phyloP scores from a whole-genome alignment of 2,888 invertebrate species.

The Cheilosia variabilis region DNA sequence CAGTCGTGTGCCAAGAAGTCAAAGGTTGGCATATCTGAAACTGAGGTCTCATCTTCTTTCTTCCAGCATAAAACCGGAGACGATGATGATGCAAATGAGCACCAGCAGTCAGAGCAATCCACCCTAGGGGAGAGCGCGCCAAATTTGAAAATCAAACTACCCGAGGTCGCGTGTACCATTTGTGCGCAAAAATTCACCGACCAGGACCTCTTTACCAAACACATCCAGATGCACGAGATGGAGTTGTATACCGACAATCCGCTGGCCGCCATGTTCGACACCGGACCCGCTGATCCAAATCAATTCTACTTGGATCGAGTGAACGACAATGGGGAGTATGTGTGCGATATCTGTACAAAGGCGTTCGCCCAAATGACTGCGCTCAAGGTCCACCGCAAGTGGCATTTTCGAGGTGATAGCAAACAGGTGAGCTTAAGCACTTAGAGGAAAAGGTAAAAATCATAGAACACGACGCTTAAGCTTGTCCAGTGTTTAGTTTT shows the following conservation, averaged over 20 bases:
- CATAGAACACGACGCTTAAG: slow-evolving; percentile 66
- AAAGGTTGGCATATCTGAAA: slow-evolving; percentile 71
- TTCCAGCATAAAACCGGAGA: slow-evolving; percentile 80
- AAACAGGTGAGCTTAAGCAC: slow-evolving; percentile 83
- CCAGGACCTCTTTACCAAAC: slow-evolving; percentile 82
- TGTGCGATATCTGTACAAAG: slow-evolving; percentile 83
- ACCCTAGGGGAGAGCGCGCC: slow-evolving; percentile 61
- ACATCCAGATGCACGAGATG: slow-evolving; percentile 82
- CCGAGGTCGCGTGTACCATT: slow-evolving; percentile 82
- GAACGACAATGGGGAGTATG: slow-evolving; percentile 83
- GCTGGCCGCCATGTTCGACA: slow-evolving; percentile 83
- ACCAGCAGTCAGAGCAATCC: slow-evolving; percentile 28
- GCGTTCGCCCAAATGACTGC: slow-evolving; percentile 83
- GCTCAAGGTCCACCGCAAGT: slow-evolving; percentile 84
- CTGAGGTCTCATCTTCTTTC: slow-evolving; percentile 32
- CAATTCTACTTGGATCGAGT: slow-evolving; percentile 82
- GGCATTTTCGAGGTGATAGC: slow-evolving; percentile 84
- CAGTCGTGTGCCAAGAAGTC: slow-evolving; percentile 81
- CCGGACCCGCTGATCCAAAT: slow-evolving; percentile 82
- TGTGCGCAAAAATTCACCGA: slow-evolving; percentile 82
- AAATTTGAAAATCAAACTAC: slow-evolving; percentile 80
- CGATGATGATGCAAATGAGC: slow-evolving; percentile 77
- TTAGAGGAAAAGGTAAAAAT: slow-evolving; percentile 74
- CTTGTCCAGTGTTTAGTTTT: slow-evolving; percentile 63
- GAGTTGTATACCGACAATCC: slow-evolving; percentile 83